Conservation (phyloP, 2,113 vertebrate species). For the Platichthys stellatus region DNA sequence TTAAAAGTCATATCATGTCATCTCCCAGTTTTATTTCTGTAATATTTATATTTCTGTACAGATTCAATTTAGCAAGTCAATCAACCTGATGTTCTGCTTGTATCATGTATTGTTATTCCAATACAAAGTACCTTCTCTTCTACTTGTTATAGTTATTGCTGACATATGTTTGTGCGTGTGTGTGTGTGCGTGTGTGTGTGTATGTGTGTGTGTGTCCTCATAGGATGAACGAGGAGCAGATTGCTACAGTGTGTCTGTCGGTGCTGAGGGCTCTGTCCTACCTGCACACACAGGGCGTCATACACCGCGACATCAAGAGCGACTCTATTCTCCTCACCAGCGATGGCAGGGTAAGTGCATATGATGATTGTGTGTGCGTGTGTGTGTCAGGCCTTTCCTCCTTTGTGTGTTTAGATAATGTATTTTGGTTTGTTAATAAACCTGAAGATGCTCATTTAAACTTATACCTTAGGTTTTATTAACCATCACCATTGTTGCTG, state of each 20-base stretch:
- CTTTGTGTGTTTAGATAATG: too few species aligned
- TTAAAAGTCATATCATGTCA: too few species aligned
- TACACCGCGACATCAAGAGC: conserved; percentile 98
- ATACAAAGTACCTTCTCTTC: not conserved
- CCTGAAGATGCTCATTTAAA: not conserved
- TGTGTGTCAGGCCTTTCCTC: not conserved
- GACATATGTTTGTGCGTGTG: not conserved
- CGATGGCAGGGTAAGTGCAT: conserved; percentile 90
- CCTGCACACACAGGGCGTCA: conserved; percentile 97
- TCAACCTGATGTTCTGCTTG: too few species aligned
- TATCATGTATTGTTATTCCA: too few species aligned
- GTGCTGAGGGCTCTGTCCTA: conserved; percentile 95
- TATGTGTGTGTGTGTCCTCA: conserved; percentile 42
- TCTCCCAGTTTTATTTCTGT: too few species aligned
- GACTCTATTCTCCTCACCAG: conserved; percentile 98
- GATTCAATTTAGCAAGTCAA: too few species aligned
- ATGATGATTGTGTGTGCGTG: not conserved
- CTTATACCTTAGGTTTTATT: not conserved
- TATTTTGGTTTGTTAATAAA: not conserved
- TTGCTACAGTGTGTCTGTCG: conserved; percentile 95
- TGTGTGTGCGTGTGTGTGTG: not conserved
- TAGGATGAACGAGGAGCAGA: conserved; percentile 99
- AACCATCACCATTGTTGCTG: conserved; percentile 5
- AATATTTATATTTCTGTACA: too few species aligned
- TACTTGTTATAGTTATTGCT: not conserved